Evolutionary conservation across 2,113 vertebrate species (phyloP), one percentile per base, ranked within the genome.

Genomic region (Pollimyrus isidori): DNA sequence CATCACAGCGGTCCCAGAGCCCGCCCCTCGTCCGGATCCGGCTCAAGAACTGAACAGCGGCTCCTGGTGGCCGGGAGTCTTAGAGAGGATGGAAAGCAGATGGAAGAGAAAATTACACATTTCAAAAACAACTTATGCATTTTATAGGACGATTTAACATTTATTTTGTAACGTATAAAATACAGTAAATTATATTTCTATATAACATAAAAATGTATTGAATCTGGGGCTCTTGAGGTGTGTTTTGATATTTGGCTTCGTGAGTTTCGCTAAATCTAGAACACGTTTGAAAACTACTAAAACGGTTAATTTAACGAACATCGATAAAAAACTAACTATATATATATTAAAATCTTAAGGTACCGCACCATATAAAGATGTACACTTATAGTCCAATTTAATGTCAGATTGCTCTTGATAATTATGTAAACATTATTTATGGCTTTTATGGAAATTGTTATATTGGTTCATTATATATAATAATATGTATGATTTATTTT

Each of bases 1-100:
- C 96, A 96, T 93, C 96, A 93, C 87, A 91, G 5, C n/a, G 10
- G 89, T 13, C 0, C 87, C 91, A 91, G 90, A 92, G 69, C 10
- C 4, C 62, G 15, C 73, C 73, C 7, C 23, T 56, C 1, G 42
- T 1, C 3, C 1, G 5, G 48, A 0, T 2, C 6, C 4, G 62
- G 17, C 26, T 9, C 10, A 17, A 21, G 26, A 21, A 30, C 2
- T 7, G 35, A 39, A 2, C 7, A 83, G 48, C 84, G 90, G 94
- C 3, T 35, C 6, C 92, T 91, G 65, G 26, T 17, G 95, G 91
- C 1, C 45, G 4, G 85, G 48, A 49, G 48, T 10, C 85, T 2
- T 4, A 21, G 13, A 39, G 4, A 26, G 6, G 17, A n/a, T 30
- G 23, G 50, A n/a, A n/a, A 26, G 45, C 6, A 50, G 30, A 39